A percentile compares a stretch with the other conserved stretches of the same genome.
phyloP scores from a whole-genome alignment of 2,888 invertebrate species.

The Acanthosepion pharaonis region DNA sequence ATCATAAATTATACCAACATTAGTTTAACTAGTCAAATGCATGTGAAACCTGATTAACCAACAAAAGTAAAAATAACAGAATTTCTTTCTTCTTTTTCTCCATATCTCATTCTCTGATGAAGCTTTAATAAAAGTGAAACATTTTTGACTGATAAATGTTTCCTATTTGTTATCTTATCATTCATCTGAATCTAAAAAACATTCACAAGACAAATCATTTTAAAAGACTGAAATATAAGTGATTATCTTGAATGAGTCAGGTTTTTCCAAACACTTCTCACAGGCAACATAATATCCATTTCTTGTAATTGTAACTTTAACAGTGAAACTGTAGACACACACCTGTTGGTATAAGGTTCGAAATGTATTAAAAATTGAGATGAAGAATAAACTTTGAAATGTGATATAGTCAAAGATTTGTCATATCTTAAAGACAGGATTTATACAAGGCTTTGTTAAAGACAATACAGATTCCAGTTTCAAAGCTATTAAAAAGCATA shows the following conservation, averaged over 20 bases:
- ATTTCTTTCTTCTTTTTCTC: too few relatives aligned
- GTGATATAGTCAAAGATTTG: background rate
- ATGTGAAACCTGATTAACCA: too few relatives aligned
- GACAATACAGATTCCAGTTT: background rate
- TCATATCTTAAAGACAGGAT: background rate
- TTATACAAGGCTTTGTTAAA: background rate
- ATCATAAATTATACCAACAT: too few relatives aligned
- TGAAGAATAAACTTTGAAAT: background rate
- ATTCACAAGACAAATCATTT: too few relatives aligned
- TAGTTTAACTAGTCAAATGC: too few relatives aligned
- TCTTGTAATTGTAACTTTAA: background rate
- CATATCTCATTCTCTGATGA: too few relatives aligned
- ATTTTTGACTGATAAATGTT: too few relatives aligned
- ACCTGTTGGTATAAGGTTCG: too few relatives aligned
- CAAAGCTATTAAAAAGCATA: background rate
- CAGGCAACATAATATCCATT: background rate
- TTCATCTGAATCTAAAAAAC: too few relatives aligned
- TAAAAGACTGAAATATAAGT: background rate
- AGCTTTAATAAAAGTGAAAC: too few relatives aligned
- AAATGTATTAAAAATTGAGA: background rate
- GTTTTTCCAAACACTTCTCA: background rate
- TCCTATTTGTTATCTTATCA: too few relatives aligned
- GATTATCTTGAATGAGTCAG: background rate
- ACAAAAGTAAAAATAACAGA: too few relatives aligned
- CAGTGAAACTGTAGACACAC: background rate